Evolutionary conservation across 2,113 vertebrate genomes (phyloP).

Genomic region (Tachycineta bicolor): DNA sequence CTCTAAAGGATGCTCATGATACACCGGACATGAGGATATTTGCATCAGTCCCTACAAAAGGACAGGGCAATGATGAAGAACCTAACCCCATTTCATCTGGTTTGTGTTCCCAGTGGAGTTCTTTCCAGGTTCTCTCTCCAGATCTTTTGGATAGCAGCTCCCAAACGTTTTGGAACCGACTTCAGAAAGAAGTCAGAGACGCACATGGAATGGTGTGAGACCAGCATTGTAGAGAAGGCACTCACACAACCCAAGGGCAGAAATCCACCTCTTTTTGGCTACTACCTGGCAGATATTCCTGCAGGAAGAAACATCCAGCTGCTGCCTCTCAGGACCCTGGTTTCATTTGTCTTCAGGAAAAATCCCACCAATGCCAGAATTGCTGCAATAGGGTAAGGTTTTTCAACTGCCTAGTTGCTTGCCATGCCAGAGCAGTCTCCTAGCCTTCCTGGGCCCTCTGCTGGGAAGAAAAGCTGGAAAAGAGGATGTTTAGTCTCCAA

Average conservation of each 20-base stretch:
- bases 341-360: background rate
- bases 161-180: background rate
- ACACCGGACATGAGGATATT: background rate
- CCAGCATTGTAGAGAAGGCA: background rate
- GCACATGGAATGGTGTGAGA: background rate
- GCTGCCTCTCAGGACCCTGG: background rate
- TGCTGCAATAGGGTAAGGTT: background rate
- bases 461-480: background rate
- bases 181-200: background rate
- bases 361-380: background rate
- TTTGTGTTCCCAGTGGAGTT: background rate
- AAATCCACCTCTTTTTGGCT: background rate
- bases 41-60: background rate
- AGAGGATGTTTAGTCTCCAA: background rate
- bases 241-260: background rate
- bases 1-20: background rate
- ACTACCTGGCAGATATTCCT: background rate
- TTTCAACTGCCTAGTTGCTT: background rate
- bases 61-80: background rate
- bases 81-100: background rate
- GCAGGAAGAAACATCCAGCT: background rate
- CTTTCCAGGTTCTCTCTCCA: background rate
- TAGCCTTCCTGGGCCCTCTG: background rate
- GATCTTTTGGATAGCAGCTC: background rate
- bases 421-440: background rate